phyloP scores from a whole-genome alignment of 2,797 vertebrate species.

The Rhadinocentrus ornatus region DNA sequence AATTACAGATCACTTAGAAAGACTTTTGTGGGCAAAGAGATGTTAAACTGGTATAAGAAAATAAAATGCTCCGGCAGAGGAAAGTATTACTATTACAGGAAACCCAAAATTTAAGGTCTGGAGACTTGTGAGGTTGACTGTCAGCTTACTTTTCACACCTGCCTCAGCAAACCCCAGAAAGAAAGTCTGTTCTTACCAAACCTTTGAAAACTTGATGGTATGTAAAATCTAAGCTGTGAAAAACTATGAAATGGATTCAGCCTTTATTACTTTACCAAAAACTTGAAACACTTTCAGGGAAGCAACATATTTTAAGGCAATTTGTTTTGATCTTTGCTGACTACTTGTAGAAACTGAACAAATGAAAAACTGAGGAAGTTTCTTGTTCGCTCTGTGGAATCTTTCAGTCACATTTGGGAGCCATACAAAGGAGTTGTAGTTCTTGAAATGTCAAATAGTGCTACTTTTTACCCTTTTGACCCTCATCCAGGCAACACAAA shows the following conservation, averaged over 20 bases:
- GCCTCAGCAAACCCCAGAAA: not conserved
- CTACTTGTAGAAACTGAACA: not conserved
- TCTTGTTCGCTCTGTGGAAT: not conserved
- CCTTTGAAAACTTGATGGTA: not conserved
- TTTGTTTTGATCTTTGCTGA: not conserved
- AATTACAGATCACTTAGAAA: no score
- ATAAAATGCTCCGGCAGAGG: not conserved
- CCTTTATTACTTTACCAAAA: not conserved
- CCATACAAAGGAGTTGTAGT: conserved; percentile 5
- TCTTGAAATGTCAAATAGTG: not conserved
- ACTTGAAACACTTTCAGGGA: not conserved
- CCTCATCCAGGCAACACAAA: not conserved
- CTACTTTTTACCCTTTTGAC: not conserved
- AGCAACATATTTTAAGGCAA: no score
- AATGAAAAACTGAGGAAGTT: not conserved
- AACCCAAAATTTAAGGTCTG: not conserved
- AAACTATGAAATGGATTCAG: not conserved
- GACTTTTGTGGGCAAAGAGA: not conserved
- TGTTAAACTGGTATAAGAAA: not conserved
- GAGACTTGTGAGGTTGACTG: not conserved
- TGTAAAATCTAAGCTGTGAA: no score
- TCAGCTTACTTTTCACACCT: conserved; percentile 14
- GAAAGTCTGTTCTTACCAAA: not conserved
- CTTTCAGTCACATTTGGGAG: not conserved
- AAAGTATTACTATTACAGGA: not conserved